A percentile compares a stretch with the other conserved stretches of the same genome.
These are phyloP conservation scores for Manduca sexta DNA, from an alignment of 1,140 invertebrate species.

Conservation along the genomic window DNA sequence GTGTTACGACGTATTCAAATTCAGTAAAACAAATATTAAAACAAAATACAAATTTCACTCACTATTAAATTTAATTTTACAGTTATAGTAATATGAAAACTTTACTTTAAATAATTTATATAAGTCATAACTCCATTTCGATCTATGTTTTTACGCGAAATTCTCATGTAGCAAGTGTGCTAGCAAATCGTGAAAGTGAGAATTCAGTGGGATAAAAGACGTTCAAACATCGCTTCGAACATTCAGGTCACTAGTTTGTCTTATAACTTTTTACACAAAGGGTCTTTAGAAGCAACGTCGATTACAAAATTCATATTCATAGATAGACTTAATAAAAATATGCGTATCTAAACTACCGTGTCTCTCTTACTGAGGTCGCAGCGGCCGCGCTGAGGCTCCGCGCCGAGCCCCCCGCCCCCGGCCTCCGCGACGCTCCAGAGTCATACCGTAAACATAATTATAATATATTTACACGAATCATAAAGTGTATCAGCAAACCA, in stretches of 20 bases:
- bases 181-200: slow-evolving; percentile 65
- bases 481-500: slow-evolving; percentile 67
- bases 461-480: slow-evolving; percentile 72
- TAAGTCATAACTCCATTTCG: slow-evolving; percentile 67
- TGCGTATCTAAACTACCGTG: slow-evolving; percentile 69
- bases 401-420: slow-evolving; percentile 1
- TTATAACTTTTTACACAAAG: slow-evolving; percentile 71
- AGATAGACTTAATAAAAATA: slow-evolving; percentile 72
- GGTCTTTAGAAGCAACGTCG: slow-evolving; percentile 71
- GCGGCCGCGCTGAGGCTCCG: slow-evolving; percentile 8
- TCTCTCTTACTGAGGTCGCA: slow-evolving; percentile 41
- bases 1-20: slow-evolving; percentile 72
- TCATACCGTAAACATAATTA: slow-evolving; percentile 68
- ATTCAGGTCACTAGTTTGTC: slow-evolving; percentile 73
- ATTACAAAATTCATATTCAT: slow-evolving; percentile 69
- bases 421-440: slow-evolving; percentile 30
- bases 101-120: slow-evolving; percentile 70
- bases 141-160: slow-evolving; percentile 57
- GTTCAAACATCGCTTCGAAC: slow-evolving; percentile 64
- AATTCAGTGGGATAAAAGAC: slow-evolving; percentile 65
- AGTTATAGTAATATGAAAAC: slow-evolving; percentile 70
- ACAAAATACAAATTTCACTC: slow-evolving; percentile 73
- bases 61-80: slow-evolving; percentile 73
- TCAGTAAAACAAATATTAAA: slow-evolving; percentile 71
- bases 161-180: slow-evolving; percentile 61